These are phyloP conservation scores for Zaprionus kolodkinae DNA, from an alignment of 1,140 invertebrate genomes.

Conservation along the genomic window DNA sequence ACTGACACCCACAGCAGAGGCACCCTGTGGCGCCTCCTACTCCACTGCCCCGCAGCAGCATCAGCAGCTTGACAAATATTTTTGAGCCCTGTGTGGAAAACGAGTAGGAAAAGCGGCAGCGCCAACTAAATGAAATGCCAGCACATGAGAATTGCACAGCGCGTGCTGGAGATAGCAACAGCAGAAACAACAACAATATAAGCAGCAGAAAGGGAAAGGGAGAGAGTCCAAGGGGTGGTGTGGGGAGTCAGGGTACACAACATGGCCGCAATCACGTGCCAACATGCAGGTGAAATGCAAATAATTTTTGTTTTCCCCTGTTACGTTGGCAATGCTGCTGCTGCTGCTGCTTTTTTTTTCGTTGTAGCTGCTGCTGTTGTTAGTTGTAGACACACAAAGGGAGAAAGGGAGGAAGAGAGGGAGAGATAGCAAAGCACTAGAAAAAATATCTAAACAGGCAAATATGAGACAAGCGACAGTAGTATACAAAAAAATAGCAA, in stretches of 20 bases:
- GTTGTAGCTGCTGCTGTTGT: constrained; percentile 8
- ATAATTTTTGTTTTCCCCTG: constrained; percentile 79
- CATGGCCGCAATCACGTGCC: constrained; percentile 75
- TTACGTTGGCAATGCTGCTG: constrained; percentile 51
- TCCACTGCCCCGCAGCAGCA: background rate
- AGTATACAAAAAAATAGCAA: constrained; percentile 36
- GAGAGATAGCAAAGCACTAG: constrained; percentile 3
- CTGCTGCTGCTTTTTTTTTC: constrained; percentile 36
- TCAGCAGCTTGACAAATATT: constrained; percentile 67
- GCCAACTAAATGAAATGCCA: constrained; percentile 55
- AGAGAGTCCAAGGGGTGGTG: background rate
- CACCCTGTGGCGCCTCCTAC: background rate
- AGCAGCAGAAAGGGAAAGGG: background rate
- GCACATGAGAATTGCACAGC: constrained; percentile 40
- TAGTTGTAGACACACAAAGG: constrained; percentile 32
- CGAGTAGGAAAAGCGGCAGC: constrained; percentile 9
- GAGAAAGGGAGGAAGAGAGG: background rate
- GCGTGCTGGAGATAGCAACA: background rate
- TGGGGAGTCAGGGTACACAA: background rate
- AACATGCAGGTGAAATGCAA: constrained; percentile 80
- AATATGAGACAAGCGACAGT: constrained; percentile 54
- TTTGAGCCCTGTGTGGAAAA: constrained; percentile 59
- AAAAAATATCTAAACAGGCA: constrained; percentile 62
- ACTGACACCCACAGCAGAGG: constrained; percentile 12
- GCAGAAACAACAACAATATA: background rate